Percentiles rank a stretch among this genome's conserved stretches.
These are phyloP conservation scores for Dasyprocta punctata DNA, from an alignment of 2,113 vertebrate species.

Conservation along the genomic window DNA sequence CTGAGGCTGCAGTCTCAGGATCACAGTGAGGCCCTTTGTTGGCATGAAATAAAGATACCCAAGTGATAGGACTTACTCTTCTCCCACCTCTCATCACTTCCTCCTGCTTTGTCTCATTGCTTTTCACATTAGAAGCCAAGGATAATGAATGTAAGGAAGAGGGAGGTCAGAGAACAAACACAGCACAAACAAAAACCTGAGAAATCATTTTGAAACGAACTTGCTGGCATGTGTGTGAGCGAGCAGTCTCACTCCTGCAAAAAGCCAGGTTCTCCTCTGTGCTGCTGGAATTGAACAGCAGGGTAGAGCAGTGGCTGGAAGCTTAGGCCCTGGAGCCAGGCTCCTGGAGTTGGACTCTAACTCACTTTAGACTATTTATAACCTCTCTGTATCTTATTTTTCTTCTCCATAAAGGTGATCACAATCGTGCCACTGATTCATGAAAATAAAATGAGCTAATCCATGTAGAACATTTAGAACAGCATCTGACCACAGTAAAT, in stretches of 20 bases:
- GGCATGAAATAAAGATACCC: neutral
- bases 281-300: neutral
- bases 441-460: neutral
- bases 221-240: neutral
- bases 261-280: neutral
- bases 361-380: neutral
- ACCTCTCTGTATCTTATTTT: neutral
- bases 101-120: neutral
- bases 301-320: neutral
- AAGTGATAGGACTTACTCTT: neutral
- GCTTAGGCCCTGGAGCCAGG: neutral
- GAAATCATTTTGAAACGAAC: neutral
- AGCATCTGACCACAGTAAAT: neutral
- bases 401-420: neutral
- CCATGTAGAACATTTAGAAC: neutral
- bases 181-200: neutral
- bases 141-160: slow-evolving; percentile 4
- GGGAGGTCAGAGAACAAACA: neutral
- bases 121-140: slow-evolving; percentile 29
- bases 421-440: neutral
- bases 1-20: neutral
- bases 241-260: neutral
- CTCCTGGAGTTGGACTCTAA: neutral
- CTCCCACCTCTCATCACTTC: neutral
- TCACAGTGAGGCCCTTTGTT: neutral